Evolutionary conservation across 2,888 invertebrate species (phyloP).

Genomic region (Lamproptera curius): DNA sequence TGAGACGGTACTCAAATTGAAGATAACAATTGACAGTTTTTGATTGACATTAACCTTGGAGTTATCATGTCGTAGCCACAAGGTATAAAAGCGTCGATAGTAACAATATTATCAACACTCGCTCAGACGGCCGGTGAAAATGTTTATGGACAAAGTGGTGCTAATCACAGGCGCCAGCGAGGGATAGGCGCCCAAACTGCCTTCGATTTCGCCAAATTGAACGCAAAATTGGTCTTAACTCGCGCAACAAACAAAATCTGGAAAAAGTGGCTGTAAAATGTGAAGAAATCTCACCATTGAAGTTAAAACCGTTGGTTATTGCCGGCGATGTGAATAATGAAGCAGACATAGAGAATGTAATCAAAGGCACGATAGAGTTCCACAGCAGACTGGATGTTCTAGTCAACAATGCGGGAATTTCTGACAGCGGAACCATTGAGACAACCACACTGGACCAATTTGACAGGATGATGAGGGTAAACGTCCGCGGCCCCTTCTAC

Average conservation of each 20-base stretch:
- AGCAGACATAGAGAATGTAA: slow-evolving; percentile 80
- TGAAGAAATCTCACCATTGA: slow-evolving; percentile 49
- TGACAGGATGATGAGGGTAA: slow-evolving; percentile 91
- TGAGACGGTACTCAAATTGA: no score
- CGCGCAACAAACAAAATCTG: slow-evolving; percentile 85
- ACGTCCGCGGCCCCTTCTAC: slow-evolving; percentile 87
- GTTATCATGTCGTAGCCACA: no score
- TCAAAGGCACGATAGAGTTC: slow-evolving; percentile 81
- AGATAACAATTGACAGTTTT: no score
- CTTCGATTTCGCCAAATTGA: slow-evolving; percentile 81
- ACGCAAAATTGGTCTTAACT: slow-evolving; percentile 80
- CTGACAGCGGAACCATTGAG: slow-evolving; percentile 89
- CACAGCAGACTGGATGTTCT: slow-evolving; percentile 86
- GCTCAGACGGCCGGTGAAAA: slow-evolving; percentile 40
- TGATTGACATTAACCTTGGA: no score
- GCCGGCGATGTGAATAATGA: slow-evolving; percentile 84
- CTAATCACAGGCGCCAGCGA: slow-evolving; percentile 83
- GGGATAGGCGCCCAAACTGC: slow-evolving; percentile 87
- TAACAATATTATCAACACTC: no score
- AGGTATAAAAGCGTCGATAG: no score
- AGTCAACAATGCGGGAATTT: slow-evolving; percentile 93
- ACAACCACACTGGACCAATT: slow-evolving; percentile 88
- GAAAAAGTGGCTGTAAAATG: slow-evolving; percentile 80
- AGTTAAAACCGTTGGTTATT: slow-evolving; percentile 72
- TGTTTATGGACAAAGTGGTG: slow-evolving; percentile 79